Evolutionary conservation across 2,113 vertebrate genomes (phyloP).

Genomic region (Elachura formosa): DNA sequence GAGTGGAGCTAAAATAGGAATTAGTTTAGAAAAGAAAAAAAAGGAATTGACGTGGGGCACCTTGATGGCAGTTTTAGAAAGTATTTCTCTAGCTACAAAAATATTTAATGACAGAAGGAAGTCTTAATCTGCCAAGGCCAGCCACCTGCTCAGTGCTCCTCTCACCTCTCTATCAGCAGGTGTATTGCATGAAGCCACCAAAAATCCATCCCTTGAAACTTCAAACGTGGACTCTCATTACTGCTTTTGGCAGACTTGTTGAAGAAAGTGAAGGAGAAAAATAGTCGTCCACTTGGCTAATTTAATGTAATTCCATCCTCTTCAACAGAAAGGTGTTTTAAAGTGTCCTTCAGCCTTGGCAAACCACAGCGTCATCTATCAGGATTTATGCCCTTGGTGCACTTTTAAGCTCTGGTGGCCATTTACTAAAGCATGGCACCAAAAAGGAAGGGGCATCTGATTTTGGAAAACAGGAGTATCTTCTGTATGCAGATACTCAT

Average conservation of each 20-base stretch:
- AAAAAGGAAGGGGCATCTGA: background rate
- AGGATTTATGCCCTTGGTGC: background rate
- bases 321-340: background rate
- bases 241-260: background rate
- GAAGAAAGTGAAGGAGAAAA: background rate
- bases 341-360: background rate
- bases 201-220: background rate
- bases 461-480: background rate
- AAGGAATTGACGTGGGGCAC: background rate
- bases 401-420: background rate
- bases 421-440: background rate
- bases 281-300: background rate
- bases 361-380: fast-evolving
- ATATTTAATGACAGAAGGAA: background rate
- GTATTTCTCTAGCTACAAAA: background rate
- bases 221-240: fast-evolving
- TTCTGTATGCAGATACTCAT: background rate
- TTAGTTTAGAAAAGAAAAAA: background rate
- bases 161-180: background rate
- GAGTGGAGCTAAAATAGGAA: background rate
- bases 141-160: background rate
- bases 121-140: background rate
- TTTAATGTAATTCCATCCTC: background rate
- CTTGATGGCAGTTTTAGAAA: background rate
- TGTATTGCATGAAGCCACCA: background rate